Evolutionary conservation across 2,797 vertebrate genomes (phyloP).

Genomic region (Sciaenops ocellatus): DNA sequence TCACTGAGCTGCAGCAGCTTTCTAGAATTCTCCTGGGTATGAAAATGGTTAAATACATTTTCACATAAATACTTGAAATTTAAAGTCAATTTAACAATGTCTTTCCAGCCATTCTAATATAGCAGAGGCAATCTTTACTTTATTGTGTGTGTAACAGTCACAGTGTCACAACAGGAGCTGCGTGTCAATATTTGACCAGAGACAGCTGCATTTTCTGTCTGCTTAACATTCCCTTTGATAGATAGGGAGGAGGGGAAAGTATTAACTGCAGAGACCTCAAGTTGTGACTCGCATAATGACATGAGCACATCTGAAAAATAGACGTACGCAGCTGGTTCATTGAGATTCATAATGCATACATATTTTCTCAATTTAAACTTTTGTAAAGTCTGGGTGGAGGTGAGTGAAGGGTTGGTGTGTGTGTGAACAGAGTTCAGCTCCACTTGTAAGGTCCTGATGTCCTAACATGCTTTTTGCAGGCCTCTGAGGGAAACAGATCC

Average conservation of each 20-base stretch:
- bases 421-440: slow-evolving; percentile 16
- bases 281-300: slow-evolving; percentile 72
- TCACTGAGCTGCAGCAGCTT: too few relatives aligned
- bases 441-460: slow-evolving; percentile 25
- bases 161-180: slow-evolving; percentile 55
- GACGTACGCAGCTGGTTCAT: slow-evolving; percentile 34
- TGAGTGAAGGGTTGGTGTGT: slow-evolving; percentile 2
- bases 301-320: slow-evolving; percentile 62
- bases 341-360: slow-evolving; percentile 60
- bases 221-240: slow-evolving; percentile 68
- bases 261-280: slow-evolving; percentile 67
- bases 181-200: slow-evolving; percentile 67
- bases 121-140: slow-evolving; percentile 56
- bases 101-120: slow-evolving; percentile 23
- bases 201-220: slow-evolving; percentile 58
- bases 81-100: slow-evolving; percentile 43
- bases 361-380: slow-evolving; percentile 56
- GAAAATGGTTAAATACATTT: background rate
- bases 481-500: background rate
- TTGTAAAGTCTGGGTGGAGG: slow-evolving; percentile 49
- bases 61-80: slow-evolving; percentile 30
- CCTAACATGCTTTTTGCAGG: background rate
- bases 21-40: too few relatives aligned
- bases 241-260: slow-evolving; percentile 52
- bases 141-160: slow-evolving; percentile 60